These are phyloP conservation scores for Meiosimyza platycephala DNA, from an alignment of 2,888 invertebrate species.

Conservation along the genomic window DNA sequence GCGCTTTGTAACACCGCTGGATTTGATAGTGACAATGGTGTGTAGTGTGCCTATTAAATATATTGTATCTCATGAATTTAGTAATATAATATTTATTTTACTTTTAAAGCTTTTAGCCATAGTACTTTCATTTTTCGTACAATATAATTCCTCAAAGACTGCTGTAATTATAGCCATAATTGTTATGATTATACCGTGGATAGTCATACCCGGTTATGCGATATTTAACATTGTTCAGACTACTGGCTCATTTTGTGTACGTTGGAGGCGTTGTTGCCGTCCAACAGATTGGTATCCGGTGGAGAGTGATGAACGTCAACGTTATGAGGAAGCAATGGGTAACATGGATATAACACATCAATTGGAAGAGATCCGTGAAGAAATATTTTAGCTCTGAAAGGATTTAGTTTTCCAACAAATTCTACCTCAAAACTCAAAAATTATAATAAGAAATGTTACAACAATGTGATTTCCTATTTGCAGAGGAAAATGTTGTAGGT, in stretches of 20 bases:
- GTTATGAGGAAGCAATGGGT: constrained; percentile 59
- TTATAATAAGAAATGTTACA: too few relatives aligned
- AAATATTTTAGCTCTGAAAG: constrained; percentile 30
- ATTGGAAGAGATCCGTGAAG: constrained; percentile 55
- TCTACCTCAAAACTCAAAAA: too few relatives aligned
- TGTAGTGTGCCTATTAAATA: constrained; percentile 29
- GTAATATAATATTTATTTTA: too few relatives aligned
- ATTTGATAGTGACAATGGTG: constrained; percentile 50
- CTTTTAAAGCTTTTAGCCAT: constrained; percentile 43
- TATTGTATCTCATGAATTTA: neutral
- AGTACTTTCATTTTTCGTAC: constrained; percentile 39
- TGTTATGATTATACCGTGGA: constrained; percentile 52
- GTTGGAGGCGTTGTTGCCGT: constrained; percentile 56
- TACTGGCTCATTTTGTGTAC: constrained; percentile 52
- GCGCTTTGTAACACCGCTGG: constrained; percentile 57
- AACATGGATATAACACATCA: constrained; percentile 61
- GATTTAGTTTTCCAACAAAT: too few relatives aligned
- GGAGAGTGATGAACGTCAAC: constrained; percentile 57
- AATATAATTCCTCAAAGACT: constrained; percentile 22
- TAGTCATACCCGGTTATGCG: constrained; percentile 59
- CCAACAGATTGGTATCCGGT: constrained; percentile 66
- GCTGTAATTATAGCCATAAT: constrained; percentile 41
- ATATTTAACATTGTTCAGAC: constrained; percentile 52
- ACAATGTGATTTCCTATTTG: too few relatives aligned
- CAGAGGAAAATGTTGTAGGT: too few relatives aligned